Percentiles rank a stretch among this genome's conserved stretches.
Conservation (phyloP, 2,888 invertebrate species). For the Agrotis ipsilon region DNA sequence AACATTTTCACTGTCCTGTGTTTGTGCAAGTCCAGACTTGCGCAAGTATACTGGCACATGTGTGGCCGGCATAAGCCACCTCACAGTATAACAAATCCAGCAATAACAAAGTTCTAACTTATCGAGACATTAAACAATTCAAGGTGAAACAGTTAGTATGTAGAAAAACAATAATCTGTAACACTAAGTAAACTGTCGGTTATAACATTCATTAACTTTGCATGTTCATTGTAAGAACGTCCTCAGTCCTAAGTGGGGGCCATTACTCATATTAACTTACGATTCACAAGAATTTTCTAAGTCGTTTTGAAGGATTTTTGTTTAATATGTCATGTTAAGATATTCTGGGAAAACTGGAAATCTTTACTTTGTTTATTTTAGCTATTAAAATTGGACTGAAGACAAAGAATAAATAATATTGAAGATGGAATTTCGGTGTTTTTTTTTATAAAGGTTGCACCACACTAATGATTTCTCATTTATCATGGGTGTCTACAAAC, state of each 20-base stretch:
- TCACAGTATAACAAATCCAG: neutral
- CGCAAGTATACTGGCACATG: too few relatives aligned
- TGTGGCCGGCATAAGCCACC: too few relatives aligned
- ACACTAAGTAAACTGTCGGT: conserved; percentile 37
- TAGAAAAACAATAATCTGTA: conserved; percentile 44
- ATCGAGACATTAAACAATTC: conserved; percentile 20
- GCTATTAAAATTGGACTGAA: too few relatives aligned
- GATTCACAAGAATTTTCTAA: conserved; percentile 14
- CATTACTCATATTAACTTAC: conserved; percentile 30
- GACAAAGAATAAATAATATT: too few relatives aligned
- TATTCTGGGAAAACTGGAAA: neutral
- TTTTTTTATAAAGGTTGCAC: too few relatives aligned
- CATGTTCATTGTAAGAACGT: conserved; percentile 36
- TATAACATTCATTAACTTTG: conserved; percentile 36
- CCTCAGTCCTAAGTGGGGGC: conserved; percentile 19
- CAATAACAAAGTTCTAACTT: conserved; percentile 13
- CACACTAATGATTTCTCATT: too few relatives aligned
- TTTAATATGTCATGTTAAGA: neutral
- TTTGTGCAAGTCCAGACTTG: too few relatives aligned
- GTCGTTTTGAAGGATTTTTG: conserved; percentile 16
- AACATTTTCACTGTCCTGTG: too few relatives aligned
- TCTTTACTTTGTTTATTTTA: too few relatives aligned
- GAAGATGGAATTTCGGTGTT: too few relatives aligned
- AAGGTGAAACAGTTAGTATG: conserved; percentile 35
- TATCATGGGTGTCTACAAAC: too few relatives aligned